Percentiles rank a stretch among this genome's conserved stretches.
These are phyloP conservation scores for Cybosia mesomella DNA, from an alignment of 2,888 invertebrate species.

Conservation along the genomic window DNA sequence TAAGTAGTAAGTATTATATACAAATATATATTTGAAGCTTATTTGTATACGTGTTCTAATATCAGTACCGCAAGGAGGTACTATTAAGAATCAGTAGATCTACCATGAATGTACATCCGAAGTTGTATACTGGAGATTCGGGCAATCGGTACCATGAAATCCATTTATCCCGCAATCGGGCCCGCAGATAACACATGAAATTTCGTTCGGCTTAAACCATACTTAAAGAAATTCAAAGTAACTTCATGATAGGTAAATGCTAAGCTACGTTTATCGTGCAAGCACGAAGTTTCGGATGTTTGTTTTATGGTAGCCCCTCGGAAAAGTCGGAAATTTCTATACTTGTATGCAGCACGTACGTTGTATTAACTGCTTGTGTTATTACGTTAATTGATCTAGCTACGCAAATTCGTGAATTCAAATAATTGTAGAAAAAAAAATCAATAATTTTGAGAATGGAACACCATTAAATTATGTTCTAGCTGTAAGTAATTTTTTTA, in stretches of 20 bases:
- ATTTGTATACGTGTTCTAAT: no score
- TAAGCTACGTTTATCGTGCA: neutral
- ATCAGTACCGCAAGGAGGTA: no score
- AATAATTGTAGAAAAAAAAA: neutral
- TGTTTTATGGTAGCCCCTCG: neutral
- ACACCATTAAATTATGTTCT: slow-evolving; percentile 51
- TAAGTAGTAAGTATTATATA: no score
- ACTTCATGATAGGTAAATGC: neutral
- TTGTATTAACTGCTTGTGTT: neutral
- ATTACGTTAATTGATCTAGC: neutral
- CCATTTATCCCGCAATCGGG: no score
- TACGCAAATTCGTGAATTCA: neutral
- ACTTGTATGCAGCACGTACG: neutral
- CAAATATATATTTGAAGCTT: no score
- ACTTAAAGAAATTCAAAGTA: neutral
- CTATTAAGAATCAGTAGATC: neutral
- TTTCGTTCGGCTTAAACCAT: neutral
- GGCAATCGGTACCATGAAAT: no score
- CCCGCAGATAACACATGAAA: no score
- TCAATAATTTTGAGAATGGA: neutral
- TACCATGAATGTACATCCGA: neutral
- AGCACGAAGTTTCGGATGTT: neutral
- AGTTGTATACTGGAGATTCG: no score
- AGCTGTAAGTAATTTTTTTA: slow-evolving; percentile 46
- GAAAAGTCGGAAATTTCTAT: neutral